Evolutionary conservation across 2,888 invertebrate genomes (phyloP).

Genomic region (Dendrolimus houi): DNA sequence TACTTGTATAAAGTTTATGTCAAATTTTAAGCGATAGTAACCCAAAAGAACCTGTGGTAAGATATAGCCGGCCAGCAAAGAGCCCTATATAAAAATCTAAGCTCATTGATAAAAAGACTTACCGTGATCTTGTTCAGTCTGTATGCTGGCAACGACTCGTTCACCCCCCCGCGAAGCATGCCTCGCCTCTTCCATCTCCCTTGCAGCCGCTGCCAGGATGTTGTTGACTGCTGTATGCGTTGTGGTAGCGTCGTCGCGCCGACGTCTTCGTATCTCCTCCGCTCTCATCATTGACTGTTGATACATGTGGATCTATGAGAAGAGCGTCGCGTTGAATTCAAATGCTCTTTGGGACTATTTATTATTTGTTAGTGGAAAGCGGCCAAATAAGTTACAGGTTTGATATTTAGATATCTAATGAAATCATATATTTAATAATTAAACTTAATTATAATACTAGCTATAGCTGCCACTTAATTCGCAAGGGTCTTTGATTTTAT

Average conservation of each 20-base stretch:
- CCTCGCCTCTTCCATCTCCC: slow-evolving; percentile 66
- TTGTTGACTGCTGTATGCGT: slow-evolving; percentile 69
- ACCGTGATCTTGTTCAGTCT: slow-evolving; percentile 61
- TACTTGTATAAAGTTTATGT: too few species aligned
- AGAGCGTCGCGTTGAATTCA: slow-evolving; percentile 1
- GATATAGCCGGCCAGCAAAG: too few species aligned
- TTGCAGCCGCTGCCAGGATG: slow-evolving; percentile 64
- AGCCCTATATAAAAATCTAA: too few species aligned
- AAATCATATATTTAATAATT: too few species aligned
- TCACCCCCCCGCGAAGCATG: slow-evolving; percentile 33
- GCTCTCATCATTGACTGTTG: slow-evolving; percentile 73
- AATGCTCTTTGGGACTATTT: not conserved
- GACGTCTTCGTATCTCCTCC: slow-evolving; percentile 57
- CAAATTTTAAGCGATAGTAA: too few species aligned
- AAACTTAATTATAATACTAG: too few species aligned
- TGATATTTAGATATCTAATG: too few species aligned
- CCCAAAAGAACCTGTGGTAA: too few species aligned
- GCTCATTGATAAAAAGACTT: not conserved
- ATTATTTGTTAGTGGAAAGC: too few species aligned
- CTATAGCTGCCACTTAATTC: too few species aligned
- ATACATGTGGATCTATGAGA: slow-evolving; percentile 64
- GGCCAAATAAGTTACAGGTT: too few species aligned
- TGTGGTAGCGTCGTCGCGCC: slow-evolving; percentile 51
- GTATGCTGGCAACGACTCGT: slow-evolving; percentile 53
- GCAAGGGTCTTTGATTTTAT: too few species aligned